Percentiles rank a stretch among this genome's conserved stretches.
Evolutionary conservation across 2,113 vertebrate genomes (phyloP).

Genomic region (Arizona elegans): DNA sequence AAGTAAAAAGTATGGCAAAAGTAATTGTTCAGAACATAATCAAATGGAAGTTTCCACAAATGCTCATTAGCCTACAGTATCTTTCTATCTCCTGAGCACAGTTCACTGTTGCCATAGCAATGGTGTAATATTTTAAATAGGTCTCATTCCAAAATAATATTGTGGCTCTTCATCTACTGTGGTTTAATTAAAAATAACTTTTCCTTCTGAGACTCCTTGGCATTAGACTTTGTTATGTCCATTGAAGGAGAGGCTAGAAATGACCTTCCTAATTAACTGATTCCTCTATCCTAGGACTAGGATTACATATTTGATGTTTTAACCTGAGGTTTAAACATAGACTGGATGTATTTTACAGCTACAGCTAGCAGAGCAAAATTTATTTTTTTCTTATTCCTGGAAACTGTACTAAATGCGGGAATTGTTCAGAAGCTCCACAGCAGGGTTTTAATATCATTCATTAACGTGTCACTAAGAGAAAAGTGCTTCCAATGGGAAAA

Average conservation of each 20-base stretch:
- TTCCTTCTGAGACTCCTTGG: conserved; percentile 12
- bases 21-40: conserved; percentile 2
- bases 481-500: not conserved
- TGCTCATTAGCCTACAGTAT: conserved; percentile 1
- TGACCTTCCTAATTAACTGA: fast-evolving
- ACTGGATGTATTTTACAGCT: not conserved
- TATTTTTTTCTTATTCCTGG: not conserved
- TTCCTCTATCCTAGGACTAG: not conserved
- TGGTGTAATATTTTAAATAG: conserved; percentile 61
- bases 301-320: not conserved
- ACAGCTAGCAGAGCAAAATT: not conserved
- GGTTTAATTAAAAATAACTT: conserved; percentile 59
- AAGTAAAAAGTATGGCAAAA: conserved; percentile 1
- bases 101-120: conserved; percentile 53
- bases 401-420: not conserved
- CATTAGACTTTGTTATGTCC: conserved; percentile 5
- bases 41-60: conserved; percentile 40
- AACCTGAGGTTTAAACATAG: not conserved
- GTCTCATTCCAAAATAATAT: conserved; percentile 59
- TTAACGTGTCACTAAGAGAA: too few species aligned
- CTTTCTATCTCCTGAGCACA: conserved; percentile 54
- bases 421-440: not conserved
- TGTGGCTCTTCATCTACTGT: conserved; percentile 45
- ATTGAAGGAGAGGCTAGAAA: not conserved
- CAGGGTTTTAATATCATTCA: not conserved